Evolutionary conservation across 2,888 invertebrate species (phyloP).

Genomic region (Cephus runcator): DNA sequence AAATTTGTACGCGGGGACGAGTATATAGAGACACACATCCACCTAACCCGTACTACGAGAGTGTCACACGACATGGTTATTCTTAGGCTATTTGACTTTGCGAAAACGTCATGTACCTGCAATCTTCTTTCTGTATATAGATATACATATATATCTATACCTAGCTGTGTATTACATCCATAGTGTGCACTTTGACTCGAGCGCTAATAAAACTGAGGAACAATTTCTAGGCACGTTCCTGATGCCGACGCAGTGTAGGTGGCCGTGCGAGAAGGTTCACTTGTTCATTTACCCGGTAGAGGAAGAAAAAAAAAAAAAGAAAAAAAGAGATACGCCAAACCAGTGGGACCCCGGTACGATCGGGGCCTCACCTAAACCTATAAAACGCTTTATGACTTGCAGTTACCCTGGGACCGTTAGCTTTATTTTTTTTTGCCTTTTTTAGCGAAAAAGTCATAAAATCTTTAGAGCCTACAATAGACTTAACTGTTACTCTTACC

Average conservation of each 20-base stretch:
- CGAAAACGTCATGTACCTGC: background rate
- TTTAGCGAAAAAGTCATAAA: conserved; percentile 52
- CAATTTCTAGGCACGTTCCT: conserved; percentile 10
- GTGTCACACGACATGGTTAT: background rate
- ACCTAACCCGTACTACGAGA: background rate
- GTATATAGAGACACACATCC: background rate
- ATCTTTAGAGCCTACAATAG: conserved; percentile 50
- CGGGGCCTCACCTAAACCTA: conserved; percentile 4
- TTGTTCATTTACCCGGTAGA: background rate
- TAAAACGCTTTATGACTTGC: conserved; percentile 16
- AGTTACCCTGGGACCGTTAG: background rate
- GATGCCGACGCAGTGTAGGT: background rate
- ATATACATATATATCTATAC: conserved; percentile 7
- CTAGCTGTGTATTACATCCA: background rate
- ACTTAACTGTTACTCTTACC: conserved; percentile 49
- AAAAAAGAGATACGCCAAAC: background rate
- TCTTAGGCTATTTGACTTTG: background rate
- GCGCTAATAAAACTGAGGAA: background rate
- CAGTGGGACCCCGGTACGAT: background rate
- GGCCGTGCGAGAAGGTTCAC: background rate
- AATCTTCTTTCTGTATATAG: background rate
- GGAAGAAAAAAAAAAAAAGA: background rate
- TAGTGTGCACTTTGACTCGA: background rate
- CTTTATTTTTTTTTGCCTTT: conserved; percentile 37
- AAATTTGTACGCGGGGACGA: background rate